These are phyloP conservation scores for Caradrina kadenii DNA, from an alignment of 2,888 invertebrate species.

Conservation along the genomic window DNA sequence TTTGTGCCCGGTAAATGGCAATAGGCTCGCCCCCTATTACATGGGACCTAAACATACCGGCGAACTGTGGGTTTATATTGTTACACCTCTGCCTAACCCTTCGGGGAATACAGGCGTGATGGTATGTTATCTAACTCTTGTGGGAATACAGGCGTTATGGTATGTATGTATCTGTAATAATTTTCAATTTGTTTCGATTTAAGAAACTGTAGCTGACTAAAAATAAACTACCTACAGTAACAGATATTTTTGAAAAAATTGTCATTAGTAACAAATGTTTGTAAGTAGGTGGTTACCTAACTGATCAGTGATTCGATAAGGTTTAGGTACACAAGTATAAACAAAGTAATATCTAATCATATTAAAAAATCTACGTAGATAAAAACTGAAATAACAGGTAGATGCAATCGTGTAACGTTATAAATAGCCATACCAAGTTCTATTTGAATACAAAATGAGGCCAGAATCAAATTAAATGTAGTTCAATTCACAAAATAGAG, in stretches of 20 bases:
- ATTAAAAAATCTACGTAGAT: background rate
- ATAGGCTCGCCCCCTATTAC: no score
- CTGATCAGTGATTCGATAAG: background rate
- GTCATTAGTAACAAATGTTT: background rate
- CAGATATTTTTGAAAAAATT: background rate
- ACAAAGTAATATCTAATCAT: background rate
- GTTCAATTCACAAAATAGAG: conserved; percentile 65
- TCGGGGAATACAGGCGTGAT: no score
- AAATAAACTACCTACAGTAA: no score
- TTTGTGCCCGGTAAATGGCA: no score
- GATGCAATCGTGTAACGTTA: conserved; percentile 33
- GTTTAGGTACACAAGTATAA: background rate
- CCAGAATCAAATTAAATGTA: conserved; percentile 64
- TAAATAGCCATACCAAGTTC: conserved; percentile 28
- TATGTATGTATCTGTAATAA: no score
- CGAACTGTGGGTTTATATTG: no score
- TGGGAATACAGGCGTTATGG: no score
- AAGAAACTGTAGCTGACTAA: background rate
- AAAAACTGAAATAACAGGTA: background rate
- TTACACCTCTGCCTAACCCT: no score
- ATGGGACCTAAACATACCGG: no score
- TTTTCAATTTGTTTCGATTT: background rate
- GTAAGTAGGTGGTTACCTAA: background rate
- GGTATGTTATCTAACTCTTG: no score
- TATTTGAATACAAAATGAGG: conserved; percentile 62